phyloP scores from a whole-genome alignment of 2,113 vertebrate genomes.

The Lasiurus borealis region DNA sequence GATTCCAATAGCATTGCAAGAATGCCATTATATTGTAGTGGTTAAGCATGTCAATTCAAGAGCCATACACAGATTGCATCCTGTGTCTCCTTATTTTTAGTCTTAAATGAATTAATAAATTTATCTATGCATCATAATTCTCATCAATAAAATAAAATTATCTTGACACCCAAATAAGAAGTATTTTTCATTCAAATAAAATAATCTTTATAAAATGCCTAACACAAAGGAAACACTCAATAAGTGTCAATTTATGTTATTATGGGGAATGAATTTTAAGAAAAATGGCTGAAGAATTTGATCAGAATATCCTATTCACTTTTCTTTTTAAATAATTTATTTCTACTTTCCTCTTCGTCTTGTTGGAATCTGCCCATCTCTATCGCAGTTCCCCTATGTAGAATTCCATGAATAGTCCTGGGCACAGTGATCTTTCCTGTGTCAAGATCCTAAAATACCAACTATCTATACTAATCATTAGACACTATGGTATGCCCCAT shows the following conservation, averaged over 20 bases:
- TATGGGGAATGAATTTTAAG: not conserved
- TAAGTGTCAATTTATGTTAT: not conserved
- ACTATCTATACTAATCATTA: not conserved
- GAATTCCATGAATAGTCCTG: not conserved
- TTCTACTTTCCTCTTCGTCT: not conserved
- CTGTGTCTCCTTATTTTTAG: not conserved
- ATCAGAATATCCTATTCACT: not conserved
- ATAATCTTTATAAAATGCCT: slow-evolving; percentile 11
- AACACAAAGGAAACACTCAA: not conserved
- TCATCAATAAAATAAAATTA: not conserved
- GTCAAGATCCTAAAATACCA: not conserved
- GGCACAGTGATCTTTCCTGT: not conserved
- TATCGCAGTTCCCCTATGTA: not conserved
- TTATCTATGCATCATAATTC: not conserved
- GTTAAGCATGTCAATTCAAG: not conserved
- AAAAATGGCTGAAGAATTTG: not conserved
- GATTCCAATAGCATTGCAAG: not conserved
- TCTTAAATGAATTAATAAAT: slow-evolving; percentile 24
- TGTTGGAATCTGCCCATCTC: not conserved
- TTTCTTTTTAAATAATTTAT: slow-evolving; percentile 14
- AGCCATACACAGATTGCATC: not conserved
- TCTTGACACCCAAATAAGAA: not conserved
- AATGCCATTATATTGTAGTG: not conserved
- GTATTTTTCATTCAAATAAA: not conserved
- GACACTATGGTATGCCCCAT: not conserved